Evolutionary conservation across 2,888 invertebrate species (phyloP), one percentile per base, ranked within the genome.

Genomic region (Chalcosyrphus nemorum): DNA sequence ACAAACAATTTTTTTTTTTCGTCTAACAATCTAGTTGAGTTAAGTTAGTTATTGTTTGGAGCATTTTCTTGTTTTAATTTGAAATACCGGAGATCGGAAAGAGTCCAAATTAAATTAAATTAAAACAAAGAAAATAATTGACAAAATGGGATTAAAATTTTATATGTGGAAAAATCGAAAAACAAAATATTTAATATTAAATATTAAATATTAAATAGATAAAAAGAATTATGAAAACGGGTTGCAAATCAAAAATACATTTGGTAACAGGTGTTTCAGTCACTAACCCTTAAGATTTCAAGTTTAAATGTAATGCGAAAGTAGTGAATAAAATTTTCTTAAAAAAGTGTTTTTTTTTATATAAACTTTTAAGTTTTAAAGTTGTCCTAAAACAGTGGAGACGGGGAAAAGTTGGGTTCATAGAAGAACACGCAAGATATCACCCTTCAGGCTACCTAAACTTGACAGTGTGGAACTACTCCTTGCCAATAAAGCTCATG

Each of bases 51-150:
- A 9, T 47, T 21, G 13, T 17, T 29, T 7, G 27, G 29, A 21
- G 5, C 0, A 6, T 65, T 65, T 65, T 35, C 63, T 65, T 65
- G 32, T 24, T 50, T 65, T 13, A 65, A 65, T 65, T 65, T 65
- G 47, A 50, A 9, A 32, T 9, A n/a, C n/a, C n/a, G 21, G 15
- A 15, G 27, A 24, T 59, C 24, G 1, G 0, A 3, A 11, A 2
- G 2, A 38, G 38, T 24, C 38, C 21, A 57, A 13, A 57, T 24
- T 38, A 9, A 41, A 15, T 43, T 27, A 41, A 56, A 56, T 56
- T 35, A 29, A 56, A 56, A 19, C 29, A 15, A 35, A 35, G 56
- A 19, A 56, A 56, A 56, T 56, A 5, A 56, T 35, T 17, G 35
- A 56, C 56, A 19, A 32, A 5, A 32, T 1, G 15, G 11, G 17